Percentiles rank a stretch among this genome's conserved stretches.
These are phyloP conservation scores for Peribatodes rhomboidaria DNA, from an alignment of 2,888 invertebrate species.

Conservation along the genomic window DNA sequence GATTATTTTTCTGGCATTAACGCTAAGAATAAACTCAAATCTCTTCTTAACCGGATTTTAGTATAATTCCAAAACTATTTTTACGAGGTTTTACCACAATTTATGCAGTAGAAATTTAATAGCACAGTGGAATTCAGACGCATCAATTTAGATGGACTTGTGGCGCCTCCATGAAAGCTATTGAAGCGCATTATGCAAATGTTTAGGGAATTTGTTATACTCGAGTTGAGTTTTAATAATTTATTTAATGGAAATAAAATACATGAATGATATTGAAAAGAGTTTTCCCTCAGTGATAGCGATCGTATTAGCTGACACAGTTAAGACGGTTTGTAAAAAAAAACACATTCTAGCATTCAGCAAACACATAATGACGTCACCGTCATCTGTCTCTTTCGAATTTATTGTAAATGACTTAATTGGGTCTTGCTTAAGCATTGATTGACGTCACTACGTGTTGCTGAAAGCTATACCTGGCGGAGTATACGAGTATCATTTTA, in stretches of 20 bases:
- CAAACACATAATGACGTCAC: too few species aligned
- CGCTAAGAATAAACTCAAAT: not conserved
- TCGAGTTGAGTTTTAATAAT: constrained; percentile 23
- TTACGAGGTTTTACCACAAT: constrained; percentile 25
- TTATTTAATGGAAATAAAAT: constrained; percentile 30
- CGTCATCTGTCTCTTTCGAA: too few species aligned
- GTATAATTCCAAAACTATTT: constrained; percentile 22
- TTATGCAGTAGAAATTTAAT: constrained; percentile 36
- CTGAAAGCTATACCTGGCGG: too few species aligned
- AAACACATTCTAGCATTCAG: too few species aligned
- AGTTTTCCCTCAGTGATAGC: constrained; percentile 21
- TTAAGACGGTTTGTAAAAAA: not conserved
- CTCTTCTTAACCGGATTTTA: constrained; percentile 1
- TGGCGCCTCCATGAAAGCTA: constrained; percentile 36
- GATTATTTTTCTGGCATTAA: too few species aligned
- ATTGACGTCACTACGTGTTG: too few species aligned
- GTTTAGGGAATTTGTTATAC: constrained; percentile 21
- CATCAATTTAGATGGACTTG: constrained; percentile 31
- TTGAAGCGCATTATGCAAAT: constrained; percentile 32
- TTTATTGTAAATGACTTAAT: too few species aligned
- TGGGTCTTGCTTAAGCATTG: too few species aligned
- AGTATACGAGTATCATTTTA: too few species aligned
- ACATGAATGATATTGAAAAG: constrained; percentile 22
- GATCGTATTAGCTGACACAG: constrained; percentile 19
- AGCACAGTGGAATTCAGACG: constrained; percentile 29